Evolutionary conservation across 64 coral and sea anemone genomes (phyloP).

Genomic region (Stylophora pistillata): DNA sequence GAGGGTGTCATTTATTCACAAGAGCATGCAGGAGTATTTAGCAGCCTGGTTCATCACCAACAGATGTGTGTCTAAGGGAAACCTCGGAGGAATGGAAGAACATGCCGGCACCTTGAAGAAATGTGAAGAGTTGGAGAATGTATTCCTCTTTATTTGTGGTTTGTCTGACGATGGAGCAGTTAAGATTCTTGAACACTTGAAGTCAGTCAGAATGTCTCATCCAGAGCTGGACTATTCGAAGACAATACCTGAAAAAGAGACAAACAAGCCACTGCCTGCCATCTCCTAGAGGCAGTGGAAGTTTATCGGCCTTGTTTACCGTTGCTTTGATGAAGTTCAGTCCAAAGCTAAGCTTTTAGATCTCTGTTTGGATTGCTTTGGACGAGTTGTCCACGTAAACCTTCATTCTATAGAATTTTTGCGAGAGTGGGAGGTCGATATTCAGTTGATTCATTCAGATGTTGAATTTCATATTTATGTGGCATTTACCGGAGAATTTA

Average conservation of each 20-base stretch:
- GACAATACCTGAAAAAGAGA: background rate
- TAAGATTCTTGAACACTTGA: background rate
- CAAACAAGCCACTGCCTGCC: background rate
- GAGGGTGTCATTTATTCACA: background rate
- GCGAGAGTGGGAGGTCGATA: too few species aligned
- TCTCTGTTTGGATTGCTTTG: background rate
- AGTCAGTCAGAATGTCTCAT: background rate
- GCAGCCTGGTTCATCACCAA: background rate
- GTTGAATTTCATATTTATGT: too few species aligned
- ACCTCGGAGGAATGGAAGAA: background rate
- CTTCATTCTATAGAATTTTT: too few species aligned
- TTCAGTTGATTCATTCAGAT: too few species aligned
- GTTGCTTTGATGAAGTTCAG: background rate
- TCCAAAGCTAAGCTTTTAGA: background rate
- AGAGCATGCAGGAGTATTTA: background rate
- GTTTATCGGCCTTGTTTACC: background rate
- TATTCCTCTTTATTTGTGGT: background rate
- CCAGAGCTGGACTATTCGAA: background rate
- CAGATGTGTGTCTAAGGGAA: background rate
- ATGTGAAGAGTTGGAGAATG: background rate
- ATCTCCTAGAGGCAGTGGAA: background rate
- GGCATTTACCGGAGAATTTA: too few species aligned
- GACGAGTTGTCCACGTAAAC: background rate
- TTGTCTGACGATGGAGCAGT: background rate
- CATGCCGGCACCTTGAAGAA: background rate